Conservation (phyloP, 2,797 vertebrate genomes). For the Gallinago nigripennis region DNA sequence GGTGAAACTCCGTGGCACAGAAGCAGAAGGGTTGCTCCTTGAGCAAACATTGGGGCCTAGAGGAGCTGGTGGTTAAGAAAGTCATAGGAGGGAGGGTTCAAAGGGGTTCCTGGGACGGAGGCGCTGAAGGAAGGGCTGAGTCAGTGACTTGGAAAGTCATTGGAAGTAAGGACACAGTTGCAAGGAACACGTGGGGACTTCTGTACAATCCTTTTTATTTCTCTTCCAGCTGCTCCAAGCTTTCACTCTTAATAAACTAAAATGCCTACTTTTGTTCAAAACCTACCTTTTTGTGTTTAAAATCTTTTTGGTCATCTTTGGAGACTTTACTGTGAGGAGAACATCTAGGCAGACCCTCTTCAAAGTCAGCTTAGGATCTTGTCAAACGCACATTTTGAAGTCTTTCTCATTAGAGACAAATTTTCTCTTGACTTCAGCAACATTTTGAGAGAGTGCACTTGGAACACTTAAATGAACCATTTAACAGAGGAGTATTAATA, state of each 20-base stretch:
- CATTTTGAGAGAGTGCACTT: background rate
- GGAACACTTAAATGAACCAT: background rate
- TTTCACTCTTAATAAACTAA: background rate
- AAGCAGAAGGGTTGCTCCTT: background rate
- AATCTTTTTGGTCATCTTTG: background rate
- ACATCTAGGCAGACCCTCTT: background rate
- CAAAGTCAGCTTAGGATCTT: background rate
- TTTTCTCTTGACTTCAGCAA: background rate
- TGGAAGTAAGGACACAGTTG: background rate
- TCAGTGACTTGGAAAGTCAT: background rate
- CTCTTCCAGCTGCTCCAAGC: background rate
- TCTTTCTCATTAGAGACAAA: background rate
- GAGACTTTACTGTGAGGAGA: background rate
- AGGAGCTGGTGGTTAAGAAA: background rate
- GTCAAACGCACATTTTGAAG: background rate
- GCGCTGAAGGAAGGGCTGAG: background rate
- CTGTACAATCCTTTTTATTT: background rate
- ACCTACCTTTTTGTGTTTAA: background rate
- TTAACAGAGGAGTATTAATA: background rate
- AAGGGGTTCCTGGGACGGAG: background rate
- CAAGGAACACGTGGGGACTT: background rate
- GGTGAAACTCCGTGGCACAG: background rate
- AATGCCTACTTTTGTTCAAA: background rate
- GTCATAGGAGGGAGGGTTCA: background rate
- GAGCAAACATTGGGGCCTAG: accelerated